Percentiles rank a stretch among this genome's conserved stretches.
These are phyloP conservation scores for Hydraecia micacea DNA, from an alignment of 2,888 invertebrate genomes.

Conservation along the genomic window DNA sequence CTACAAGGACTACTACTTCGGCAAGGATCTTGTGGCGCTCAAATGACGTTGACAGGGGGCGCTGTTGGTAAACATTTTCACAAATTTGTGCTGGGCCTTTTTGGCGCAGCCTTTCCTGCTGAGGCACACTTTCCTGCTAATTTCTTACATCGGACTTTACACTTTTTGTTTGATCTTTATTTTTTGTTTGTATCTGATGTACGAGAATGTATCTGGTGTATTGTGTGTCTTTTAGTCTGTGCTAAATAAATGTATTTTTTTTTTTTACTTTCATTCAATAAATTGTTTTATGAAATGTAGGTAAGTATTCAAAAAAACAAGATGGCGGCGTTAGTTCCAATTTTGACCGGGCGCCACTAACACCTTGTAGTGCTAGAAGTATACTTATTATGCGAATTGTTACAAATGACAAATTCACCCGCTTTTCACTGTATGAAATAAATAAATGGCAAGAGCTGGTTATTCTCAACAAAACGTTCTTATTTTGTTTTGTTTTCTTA, in stretches of 20 bases:
- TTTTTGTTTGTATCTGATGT: too few relatives aligned
- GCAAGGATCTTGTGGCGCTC: neutral
- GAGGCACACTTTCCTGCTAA: too few relatives aligned
- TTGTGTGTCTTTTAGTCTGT: too few relatives aligned
- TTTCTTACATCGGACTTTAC: too few relatives aligned
- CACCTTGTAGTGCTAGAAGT: neutral
- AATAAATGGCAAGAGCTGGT: neutral
- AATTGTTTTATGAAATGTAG: neutral
- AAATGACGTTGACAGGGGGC: neutral
- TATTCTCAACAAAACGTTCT: neutral
- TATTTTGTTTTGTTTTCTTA: neutral
- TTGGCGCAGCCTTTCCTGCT: too few relatives aligned
- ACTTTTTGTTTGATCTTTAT: too few relatives aligned
- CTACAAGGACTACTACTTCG: neutral
- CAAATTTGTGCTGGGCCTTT: too few relatives aligned
- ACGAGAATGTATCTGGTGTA: too few relatives aligned
- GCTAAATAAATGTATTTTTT: too few relatives aligned
- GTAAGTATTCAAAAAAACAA: neutral
- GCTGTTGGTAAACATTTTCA: neutral
- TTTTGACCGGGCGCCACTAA: neutral
- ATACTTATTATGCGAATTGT: neutral
- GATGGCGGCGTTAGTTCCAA: neutral
- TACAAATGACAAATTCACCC: neutral
- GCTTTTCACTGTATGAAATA: neutral
- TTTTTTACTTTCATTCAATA: too few relatives aligned